Evolutionary conservation across 2,113 vertebrate genomes (phyloP), one percentile per base, ranked within the genome.

Genomic region (Montifringilla adamsi): DNA sequence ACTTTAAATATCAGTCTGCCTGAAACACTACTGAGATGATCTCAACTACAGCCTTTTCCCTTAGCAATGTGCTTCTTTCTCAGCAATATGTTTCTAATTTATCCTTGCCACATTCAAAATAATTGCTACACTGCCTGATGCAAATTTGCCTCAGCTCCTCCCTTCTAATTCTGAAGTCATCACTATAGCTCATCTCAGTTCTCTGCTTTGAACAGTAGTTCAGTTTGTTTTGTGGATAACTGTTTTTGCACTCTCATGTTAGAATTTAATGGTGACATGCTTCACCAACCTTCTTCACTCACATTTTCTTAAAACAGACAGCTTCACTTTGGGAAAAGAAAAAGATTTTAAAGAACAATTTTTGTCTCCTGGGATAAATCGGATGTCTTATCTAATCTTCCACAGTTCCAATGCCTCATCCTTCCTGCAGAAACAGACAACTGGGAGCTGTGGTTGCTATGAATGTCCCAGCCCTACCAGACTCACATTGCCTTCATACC

Each of bases 1-100:
- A 87, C 56, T 92, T 94, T 69, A 89, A 89, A 85, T 87, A 93
- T 35, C 87, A 89, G 62, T 47, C 74, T 95, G 69, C 37, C 31
- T 81, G 70, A 87, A 82, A 82, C n/a, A 31, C 17, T 67, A 63
- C 21, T 1, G 14, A 87, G 52, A 85, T 62, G 11, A 82, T 73
- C 33, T 87, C 75, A 82, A 41, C 47, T 78, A 23, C n/a, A 87
- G 46, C 11, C 39, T 85, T 87, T 86, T 90, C 62, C 46, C 19
- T 47, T 43, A 62, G 59, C 37, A 79, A 53, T 83, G 81, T 73
- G 50, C 26, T 83, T 83, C 41, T 79, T 84, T 84, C 53, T 93
- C 24, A 56, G 69, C 44, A 94, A 83, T 91, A 72, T 74, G 78
- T 79, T 83, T 86, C 68, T 69, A 58, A 22, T 64, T 85, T 90